Base-by-base conservation (phyloP, 2,113 vertebrate species). In the Nothoprocta pentlandii region DNA sequence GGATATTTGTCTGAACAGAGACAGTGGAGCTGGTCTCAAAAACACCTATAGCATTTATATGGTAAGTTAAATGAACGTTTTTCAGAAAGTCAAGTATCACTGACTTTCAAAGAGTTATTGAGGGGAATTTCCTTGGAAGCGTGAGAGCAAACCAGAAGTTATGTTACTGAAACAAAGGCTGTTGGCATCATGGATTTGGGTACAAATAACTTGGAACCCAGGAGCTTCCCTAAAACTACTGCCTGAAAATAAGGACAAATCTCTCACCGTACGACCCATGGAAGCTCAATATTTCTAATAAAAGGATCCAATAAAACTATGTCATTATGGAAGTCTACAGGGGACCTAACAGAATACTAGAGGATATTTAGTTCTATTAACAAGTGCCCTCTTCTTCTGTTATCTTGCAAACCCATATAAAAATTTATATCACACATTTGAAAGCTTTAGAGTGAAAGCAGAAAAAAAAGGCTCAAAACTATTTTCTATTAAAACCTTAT, bases 301-400 rank as follows among this genome's bases (percentile, higher is more conserved):
- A 95, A 94, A 89, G 77, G 95, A 95, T 95, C 89, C 94, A 93
- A 94, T 92, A 93, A 95, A 96, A 92, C 80, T 89, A 92, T 74
- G 80, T 95, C 80, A 22, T 49, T 87, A 74, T 86, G 87, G 92
- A 93, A 95, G 44, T 88, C 77, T 71, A 88, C 85, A 95, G 83
- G 80, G 20, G 67, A 92, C 77, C 85, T 62, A 74, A 90, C 62
- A 92, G 85, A 90, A 92, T 86, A 95, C 77, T 71, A 61, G 73
- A 64, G 39, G 87, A 95, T 92, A 95, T 92, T 93, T 22, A 84
- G 56, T 79, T 91, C 77, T 84, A 86, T 53, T 78, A 71, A 86
- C 53, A 79, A 21, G 22, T 93, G 53, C 10, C 7, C 64, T 74
- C 77, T 56, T 92, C 83, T 94, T 53, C 62, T 76, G 58, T 84